Conservation (phyloP, 2,113 vertebrate species). For the Camelus dromedarius region DNA sequence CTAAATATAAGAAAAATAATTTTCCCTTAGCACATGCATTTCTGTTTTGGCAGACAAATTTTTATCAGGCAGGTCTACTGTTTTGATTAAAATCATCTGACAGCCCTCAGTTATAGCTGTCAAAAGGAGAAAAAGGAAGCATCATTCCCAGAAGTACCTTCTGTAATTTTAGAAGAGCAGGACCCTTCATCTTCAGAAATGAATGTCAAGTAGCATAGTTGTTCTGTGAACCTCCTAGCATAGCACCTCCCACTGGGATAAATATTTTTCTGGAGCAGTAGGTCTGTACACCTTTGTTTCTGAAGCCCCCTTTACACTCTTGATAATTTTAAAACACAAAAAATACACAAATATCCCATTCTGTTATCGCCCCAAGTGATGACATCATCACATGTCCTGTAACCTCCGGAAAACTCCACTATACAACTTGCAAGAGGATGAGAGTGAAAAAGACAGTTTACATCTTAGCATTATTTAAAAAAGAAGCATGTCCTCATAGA, state of each 20-base stretch:
- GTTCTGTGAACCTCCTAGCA: neutral
- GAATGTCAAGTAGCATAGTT: neutral
- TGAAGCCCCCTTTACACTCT: neutral
- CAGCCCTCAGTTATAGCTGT: neutral
- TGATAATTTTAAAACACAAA: slow-evolving; percentile 6
- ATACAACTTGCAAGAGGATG: neutral
- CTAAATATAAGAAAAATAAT: neutral
- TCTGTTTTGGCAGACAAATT: neutral
- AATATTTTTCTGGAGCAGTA: neutral
- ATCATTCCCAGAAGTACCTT: neutral
- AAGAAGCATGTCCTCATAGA: neutral
- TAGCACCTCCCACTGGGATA: neutral
- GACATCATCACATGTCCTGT: neutral
- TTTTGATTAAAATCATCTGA: slow-evolving; percentile 36
- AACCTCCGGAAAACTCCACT: neutral
- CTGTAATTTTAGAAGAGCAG: neutral
- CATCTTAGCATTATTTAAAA: neutral
- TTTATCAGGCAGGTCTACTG: neutral
- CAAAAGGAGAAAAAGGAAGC: neutral
- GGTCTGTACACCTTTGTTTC: neutral
- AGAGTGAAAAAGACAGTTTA: neutral
- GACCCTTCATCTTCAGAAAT: neutral
- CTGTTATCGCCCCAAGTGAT: neutral
- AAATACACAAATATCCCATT: neutral
- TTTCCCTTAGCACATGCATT: neutral